Conservation (phyloP, 2,797 vertebrate genomes). For the Tiaroga cobitis region DNA sequence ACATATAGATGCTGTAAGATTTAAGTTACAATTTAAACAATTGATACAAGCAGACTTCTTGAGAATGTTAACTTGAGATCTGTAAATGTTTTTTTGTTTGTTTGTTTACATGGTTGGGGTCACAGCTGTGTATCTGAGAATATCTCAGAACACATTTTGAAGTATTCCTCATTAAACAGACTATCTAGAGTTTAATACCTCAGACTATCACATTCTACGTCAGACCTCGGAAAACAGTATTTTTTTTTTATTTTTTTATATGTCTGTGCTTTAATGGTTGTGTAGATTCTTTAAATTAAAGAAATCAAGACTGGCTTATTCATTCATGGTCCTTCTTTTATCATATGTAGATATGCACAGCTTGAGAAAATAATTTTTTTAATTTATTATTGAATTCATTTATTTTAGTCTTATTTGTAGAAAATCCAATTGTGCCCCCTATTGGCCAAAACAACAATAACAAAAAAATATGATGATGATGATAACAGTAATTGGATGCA, state of each 20-base stretch:
- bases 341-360: background rate
- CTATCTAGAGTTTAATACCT: slow-evolving; percentile 5
- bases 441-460: background rate
- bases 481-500: slow-evolving; percentile 15
- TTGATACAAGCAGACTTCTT: background rate
- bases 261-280: slow-evolving; percentile 15
- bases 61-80: background rate
- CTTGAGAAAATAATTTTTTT: background rate
- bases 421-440: background rate
- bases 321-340: background rate
- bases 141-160: background rate
- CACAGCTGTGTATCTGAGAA: background rate
- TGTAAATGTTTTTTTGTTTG: background rate
- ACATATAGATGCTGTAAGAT: slow-evolving; percentile 1
- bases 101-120: background rate
- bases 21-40: background rate
- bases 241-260: background rate
- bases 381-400: background rate
- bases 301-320: background rate
- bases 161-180: slow-evolving; percentile 6
- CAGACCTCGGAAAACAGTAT: slow-evolving; percentile 22
- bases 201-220: background rate
- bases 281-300: slow-evolving; percentile 43
- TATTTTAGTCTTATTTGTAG: background rate
- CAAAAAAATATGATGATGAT: background rate